Evolutionary conservation across 2,797 vertebrate species (phyloP).

Genomic region (Alcedo atthis): DNA sequence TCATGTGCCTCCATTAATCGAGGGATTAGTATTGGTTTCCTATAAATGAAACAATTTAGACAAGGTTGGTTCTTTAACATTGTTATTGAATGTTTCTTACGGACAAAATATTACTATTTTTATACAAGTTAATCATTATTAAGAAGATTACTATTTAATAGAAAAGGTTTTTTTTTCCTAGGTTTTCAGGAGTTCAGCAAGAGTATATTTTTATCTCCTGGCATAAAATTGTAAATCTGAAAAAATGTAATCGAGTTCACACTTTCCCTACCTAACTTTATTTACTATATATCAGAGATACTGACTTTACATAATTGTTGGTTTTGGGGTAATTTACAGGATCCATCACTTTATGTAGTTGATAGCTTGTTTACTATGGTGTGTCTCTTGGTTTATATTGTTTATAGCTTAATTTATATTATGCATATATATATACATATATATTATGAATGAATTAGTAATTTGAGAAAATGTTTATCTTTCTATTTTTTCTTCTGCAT

Average conservation of each 20-base stretch:
- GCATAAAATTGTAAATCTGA: not conserved
- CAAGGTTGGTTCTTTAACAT: not conserved
- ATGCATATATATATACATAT: not conserved
- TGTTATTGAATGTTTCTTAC: not conserved
- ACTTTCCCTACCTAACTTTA: not conserved
- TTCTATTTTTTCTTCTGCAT: not conserved
- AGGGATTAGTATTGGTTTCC: conserved; percentile 2
- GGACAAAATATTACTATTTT: not conserved
- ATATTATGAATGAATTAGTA: not conserved
- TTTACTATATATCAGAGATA: not conserved
- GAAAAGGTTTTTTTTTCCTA: not conserved
- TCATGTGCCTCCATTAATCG: not conserved
- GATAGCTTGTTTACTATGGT: not conserved
- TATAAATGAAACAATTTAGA: conserved; percentile 9
- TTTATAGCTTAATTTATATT: not conserved
- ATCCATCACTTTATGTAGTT: not conserved
- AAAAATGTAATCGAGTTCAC: not conserved
- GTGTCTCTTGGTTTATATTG: not conserved
- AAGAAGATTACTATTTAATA: not conserved
- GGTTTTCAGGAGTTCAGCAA: not conserved
- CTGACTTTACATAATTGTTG: not conserved
- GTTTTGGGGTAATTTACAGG: not conserved
- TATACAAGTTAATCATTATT: not conserved
- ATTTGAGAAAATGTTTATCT: not conserved
- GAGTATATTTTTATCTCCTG: not conserved